Conservation (phyloP, 2,113 vertebrate species). For the Etia nguti region DNA sequence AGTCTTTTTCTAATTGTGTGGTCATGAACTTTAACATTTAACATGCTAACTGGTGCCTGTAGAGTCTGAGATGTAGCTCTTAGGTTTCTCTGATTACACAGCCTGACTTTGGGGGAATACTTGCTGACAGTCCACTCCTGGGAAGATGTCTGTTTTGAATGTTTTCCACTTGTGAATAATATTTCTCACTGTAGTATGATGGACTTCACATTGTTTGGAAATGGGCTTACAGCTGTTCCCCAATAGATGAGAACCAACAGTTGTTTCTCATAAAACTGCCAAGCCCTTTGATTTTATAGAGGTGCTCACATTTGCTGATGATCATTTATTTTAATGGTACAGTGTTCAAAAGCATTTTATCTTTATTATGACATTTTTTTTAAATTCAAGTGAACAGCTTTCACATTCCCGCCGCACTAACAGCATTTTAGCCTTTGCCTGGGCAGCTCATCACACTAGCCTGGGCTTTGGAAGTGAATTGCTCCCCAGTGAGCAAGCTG, state of each 20-base stretch:
- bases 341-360: neutral
- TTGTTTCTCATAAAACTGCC: neutral
- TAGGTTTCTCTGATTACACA: neutral
- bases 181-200: neutral
- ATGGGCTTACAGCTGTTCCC: no score
- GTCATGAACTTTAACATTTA: neutral
- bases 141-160: neutral
- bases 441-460: constrained; percentile 31
- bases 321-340: neutral
- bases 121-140: neutral
- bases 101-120: neutral
- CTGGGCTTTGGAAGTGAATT: constrained; percentile 47
- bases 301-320: neutral
- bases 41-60: neutral
- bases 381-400: neutral
- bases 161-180: neutral
- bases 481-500: constrained; percentile 30
- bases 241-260: neutral
- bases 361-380: neutral
- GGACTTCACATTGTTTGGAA: neutral
- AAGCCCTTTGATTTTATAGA: neutral
- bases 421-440: constrained; percentile 1
- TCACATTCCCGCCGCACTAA: neutral
- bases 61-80: neutral
- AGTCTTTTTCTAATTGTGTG: neutral